Base-by-base conservation (phyloP, 1,140 invertebrate species). In the Cherax quadricarinatus region DNA sequence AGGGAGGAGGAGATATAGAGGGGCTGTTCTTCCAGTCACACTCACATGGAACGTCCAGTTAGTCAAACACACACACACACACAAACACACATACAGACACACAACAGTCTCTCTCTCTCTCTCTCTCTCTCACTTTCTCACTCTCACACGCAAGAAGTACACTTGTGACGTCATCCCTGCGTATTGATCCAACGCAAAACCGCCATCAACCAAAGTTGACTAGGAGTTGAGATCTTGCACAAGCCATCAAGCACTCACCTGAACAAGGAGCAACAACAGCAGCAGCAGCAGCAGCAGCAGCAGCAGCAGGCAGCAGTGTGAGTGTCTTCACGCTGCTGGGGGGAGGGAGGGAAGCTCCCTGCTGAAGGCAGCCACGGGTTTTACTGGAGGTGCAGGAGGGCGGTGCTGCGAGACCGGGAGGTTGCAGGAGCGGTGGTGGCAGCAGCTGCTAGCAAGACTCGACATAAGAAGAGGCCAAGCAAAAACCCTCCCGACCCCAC, bases 401-500 rank as follows among this genome's bases (percentile, higher is more conserved):
- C 78, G 84, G 90, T 91, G 84, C 70, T 41, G 30, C 30, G 30
- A 41, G 84, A 84, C 83, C 82, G 89, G 82, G 89, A 91, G 89
- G 83, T 41, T 85, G 70, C 51, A 80, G 83, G 90, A 86, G 83
- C 30, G 81, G 90, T 49, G 90, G 90, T 91, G 90, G 90, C 70
- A 78, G 90, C 85, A 75, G 90, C 90, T 78, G 90, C 84, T 86
- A 91, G 90, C 90, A 91, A 91, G 90, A 86, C 90, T 91, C 90
- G 70, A 91, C 90, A 91, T 91, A 91, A 91, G 90, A 91, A 91
- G 90, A 91, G 84, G 90, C 85, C 90, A 91, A 91, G 90, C 90
- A 91, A 91, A 91, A 91, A 91, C 90, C 90, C 90, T 90, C 90
- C 90, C 90, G 70, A 91, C 90, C 90, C 89, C 88, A 89, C 88